Percentiles rank a stretch among this genome's conserved stretches.
Conservation (phyloP, 2,113 vertebrate genomes). For the Glaucidium brasilianum region DNA sequence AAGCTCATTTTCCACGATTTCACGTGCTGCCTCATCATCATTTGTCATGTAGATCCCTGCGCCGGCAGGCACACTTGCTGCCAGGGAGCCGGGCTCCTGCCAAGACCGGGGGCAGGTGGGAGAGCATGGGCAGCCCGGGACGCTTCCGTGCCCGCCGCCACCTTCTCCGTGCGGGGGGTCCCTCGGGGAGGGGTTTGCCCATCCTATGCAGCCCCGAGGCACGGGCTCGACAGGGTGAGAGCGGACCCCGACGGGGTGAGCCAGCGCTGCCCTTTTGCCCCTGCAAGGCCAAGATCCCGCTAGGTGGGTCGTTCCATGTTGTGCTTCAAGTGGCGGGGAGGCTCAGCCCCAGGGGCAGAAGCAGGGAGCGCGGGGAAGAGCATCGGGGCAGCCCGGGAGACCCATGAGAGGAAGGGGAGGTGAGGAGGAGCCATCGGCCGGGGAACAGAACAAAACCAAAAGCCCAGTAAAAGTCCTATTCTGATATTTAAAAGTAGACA, state of each 20-base stretch:
- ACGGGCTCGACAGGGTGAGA: neutral
- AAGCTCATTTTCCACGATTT: conserved; percentile 50
- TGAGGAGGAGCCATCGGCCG: neutral
- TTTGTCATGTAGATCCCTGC: neutral
- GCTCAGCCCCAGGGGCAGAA: neutral
- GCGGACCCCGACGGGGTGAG: accelerated
- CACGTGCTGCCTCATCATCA: conserved; percentile 19
- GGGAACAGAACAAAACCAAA: conserved; percentile 66
- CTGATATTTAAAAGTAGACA: conserved; percentile 99
- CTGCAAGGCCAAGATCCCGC: neutral
- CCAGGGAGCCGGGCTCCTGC: neutral
- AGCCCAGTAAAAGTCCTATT: conserved; percentile 79
- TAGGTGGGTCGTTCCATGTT: accelerated
- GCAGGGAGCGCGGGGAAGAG: accelerated
- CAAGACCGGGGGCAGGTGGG: accelerated
- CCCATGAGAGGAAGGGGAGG: neutral
- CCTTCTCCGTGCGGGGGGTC: accelerated
- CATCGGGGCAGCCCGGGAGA: neutral
- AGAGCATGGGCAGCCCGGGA: neutral
- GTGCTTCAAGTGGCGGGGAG: neutral
- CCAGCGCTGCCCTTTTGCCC: neutral
- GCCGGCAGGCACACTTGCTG: accelerated
- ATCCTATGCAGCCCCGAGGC: neutral
- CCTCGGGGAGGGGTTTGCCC: neutral
- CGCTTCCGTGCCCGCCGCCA: neutral